Percentiles rank a stretch among this genome's conserved stretches.
These are phyloP conservation scores for Acanthopleura granulata DNA, from an alignment of 2,888 invertebrate species.

Conservation along the genomic window DNA sequence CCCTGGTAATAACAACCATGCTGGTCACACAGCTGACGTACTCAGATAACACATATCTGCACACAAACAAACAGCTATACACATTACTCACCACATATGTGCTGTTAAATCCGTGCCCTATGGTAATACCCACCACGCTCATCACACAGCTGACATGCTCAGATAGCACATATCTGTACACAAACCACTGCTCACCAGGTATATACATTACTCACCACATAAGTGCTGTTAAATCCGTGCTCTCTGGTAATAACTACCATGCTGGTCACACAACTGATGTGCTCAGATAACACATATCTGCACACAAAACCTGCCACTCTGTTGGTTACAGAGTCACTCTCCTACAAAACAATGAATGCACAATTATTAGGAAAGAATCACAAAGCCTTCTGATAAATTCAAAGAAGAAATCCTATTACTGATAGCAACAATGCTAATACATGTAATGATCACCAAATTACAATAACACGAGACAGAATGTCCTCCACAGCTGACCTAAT, in stretches of 20 bases:
- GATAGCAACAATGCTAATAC: no score
- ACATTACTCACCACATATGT: slow-evolving; percentile 57
- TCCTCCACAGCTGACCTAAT: no score
- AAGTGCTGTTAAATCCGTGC: slow-evolving; percentile 54
- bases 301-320: slow-evolving; percentile 69
- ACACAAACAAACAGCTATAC: no score
- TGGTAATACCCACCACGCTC: slow-evolving; percentile 62
- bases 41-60: slow-evolving; percentile 64
- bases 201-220: slow-evolving; percentile 49
- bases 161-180: slow-evolving; percentile 65
- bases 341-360: slow-evolving; percentile 37
- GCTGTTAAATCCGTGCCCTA: slow-evolving; percentile 50
- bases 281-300: slow-evolving; percentile 65
- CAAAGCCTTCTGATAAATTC: no score
- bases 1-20: slow-evolving; percentile 59
- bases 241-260: slow-evolving; percentile 59
- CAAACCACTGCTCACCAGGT: no score
- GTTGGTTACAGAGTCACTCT: slow-evolving; percentile 67
- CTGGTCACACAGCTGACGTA: slow-evolving; percentile 67
- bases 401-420: no score
- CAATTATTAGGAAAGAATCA: not conserved
- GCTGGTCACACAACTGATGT: slow-evolving; percentile 66
- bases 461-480: no score
- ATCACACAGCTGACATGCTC: slow-evolving; percentile 68
- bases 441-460: no score